Base-by-base conservation (phyloP, 2,888 invertebrate genomes). In the Linnaemya tessellans region DNA sequence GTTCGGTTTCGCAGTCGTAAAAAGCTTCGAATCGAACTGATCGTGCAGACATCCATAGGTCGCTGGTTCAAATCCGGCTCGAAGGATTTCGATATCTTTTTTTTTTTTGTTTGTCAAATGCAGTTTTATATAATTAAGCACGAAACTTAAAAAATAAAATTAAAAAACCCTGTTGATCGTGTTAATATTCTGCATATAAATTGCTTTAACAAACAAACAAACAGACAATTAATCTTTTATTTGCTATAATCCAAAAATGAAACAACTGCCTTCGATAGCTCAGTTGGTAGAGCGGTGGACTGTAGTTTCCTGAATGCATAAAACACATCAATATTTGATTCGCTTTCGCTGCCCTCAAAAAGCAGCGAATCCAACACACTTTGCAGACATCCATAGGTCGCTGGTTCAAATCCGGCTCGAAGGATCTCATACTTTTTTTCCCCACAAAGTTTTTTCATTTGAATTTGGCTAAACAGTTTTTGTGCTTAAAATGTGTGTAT, bases 351-450 rank as follows among this genome's bases (percentile, higher is more conserved):
- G 64, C 51, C 41, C 20, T 49, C n/a, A 60, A 51, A 30, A 74
- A 74, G 49, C 22, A 74, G 22, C 38, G 62, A 62, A 62, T 38
- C 11, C 3, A 35, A 73, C 35, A 22, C 51, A 1, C 38, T 64
- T 64, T 80, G 82, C 85, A 90, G 91, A 90, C 87, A 94, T 94
- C 94, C 94, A 94, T 94, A 94, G 94, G 94, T 94, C 94, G 94
- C 94, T 94, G 94, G 94, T 94, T 94, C 94, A 94, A 94, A 94
- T 94, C 94, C 94, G 94, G 94, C 94, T 94, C 94, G 94, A 94
- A 94, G 94, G 94, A 94, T 15, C 5, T n/a, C 1, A 35, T 22
- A 30, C 30, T 3, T n/a, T n/a, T 51, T 20, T 71, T 22, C 11
- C 10, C 3, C 22, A 35, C 9, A 49, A 49, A 49, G 1, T 9